Base-by-base conservation (phyloP, 2,797 vertebrate genomes). In the Sebastes hubbsi region DNA sequence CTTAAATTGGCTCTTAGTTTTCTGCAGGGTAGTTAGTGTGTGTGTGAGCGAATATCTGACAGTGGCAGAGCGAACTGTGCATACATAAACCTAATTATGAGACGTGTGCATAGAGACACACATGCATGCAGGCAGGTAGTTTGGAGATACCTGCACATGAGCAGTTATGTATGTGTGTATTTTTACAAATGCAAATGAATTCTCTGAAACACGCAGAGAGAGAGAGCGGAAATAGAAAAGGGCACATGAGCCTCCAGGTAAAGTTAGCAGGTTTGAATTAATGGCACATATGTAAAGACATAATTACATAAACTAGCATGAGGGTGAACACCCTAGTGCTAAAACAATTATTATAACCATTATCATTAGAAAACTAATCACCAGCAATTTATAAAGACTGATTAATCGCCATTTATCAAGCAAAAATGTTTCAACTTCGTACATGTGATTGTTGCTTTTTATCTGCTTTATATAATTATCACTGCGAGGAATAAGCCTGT, bases 1-100 rank as follows among this genome's bases (percentile, higher is more conserved):
- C 75, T 77, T 75, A 87, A 87, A 89, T 83, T 83, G 80, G 77
- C 87, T 88, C 73, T 75, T 62, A 67, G 75, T 87, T 86, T 90
- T 86, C 83, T 83, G 82, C 79, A 87, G 80, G 61, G 84, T 64
- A 55, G 76, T 81, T 18, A 27, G 58, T 59, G 59, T 27, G 59
- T 27, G 55, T 46, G 38, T 34, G 58, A 71, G 76, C 4, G 72
- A 78, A 76, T 84, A 90, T 84, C 79, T 72, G 55, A 78, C 81
- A 63, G 56, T 18, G 27, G 72, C 82, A 81, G 67, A 82, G 76
- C n/a, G 6, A 69, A 81, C 77, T 63, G 58, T 83, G 77, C 78
- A 89, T 81, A 83, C 38, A 73, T 69, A 80, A 78, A 85, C 62
- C 81, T 87, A 76, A 83, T 91, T 78, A 81, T 55, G 71, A 63